Evolutionary conservation across 2,113 vertebrate species (phyloP).

Genomic region (Psettodes erumei): DNA sequence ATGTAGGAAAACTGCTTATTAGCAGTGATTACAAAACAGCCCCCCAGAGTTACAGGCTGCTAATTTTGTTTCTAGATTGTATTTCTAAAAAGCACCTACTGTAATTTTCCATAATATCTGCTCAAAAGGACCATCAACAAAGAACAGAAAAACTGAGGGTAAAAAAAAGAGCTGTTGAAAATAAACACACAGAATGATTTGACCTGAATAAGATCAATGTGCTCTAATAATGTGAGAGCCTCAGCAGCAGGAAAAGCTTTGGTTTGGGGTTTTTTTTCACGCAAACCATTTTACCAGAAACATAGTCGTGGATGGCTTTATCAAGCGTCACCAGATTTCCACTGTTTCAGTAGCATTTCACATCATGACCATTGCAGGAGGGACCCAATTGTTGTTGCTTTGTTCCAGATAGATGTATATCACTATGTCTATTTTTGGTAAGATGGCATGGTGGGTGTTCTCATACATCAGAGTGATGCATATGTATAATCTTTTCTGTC

Average conservation of each 20-base stretch:
- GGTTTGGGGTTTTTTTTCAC: background rate
- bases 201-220: slow-evolving; percentile 45
- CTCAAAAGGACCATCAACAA: background rate
- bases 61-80: slow-evolving; percentile 1
- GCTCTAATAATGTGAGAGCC: slow-evolving; percentile 11
- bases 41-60: background rate
- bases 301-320: background rate
- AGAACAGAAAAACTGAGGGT: background rate
- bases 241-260: background rate
- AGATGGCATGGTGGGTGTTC: background rate
- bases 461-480: background rate
- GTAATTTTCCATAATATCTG: background rate
- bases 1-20: slow-evolving; percentile 8
- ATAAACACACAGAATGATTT: slow-evolving; percentile 2
- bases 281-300: slow-evolving; percentile 7
- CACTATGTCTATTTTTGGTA: too few relatives aligned
- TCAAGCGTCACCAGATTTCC: background rate
- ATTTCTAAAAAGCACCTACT: background rate
- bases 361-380: background rate
- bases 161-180: background rate
- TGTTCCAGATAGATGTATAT: too few relatives aligned
- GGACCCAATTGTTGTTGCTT: too few relatives aligned
- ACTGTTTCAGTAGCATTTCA: background rate
- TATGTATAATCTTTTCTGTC: background rate
- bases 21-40: background rate